These are phyloP conservation scores for Ricordea florida DNA, from an alignment of 92 coral and sea anemone species.

Conservation along the genomic window DNA sequence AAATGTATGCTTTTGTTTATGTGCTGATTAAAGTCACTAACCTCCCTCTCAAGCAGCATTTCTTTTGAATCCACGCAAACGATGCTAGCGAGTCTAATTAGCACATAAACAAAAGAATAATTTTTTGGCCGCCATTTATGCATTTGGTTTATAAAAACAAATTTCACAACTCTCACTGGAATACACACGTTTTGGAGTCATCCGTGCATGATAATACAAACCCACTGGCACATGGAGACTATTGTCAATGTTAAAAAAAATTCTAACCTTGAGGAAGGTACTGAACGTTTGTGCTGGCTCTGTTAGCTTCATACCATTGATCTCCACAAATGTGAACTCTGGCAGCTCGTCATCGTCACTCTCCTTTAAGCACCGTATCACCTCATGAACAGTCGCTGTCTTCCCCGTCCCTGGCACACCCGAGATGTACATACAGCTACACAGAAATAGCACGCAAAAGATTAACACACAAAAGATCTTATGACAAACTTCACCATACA, in stretches of 20 bases:
- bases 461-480: background rate
- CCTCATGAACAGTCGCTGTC: conserved; percentile 98
- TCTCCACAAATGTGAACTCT: conserved; percentile 79
- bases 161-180: too few relatives aligned
- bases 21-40: too few relatives aligned
- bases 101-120: too few relatives aligned
- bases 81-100: too few relatives aligned
- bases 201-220: too few relatives aligned
- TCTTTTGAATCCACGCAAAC: too few relatives aligned
- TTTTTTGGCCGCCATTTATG: too few relatives aligned
- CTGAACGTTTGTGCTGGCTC: conserved; percentile 93
- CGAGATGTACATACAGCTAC: conserved; percentile 97
- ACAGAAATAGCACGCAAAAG: background rate
- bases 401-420: conserved; percentile 99
- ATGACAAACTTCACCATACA: background rate
- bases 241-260: background rate
- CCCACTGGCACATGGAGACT: background rate
- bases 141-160: too few relatives aligned
- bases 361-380: conserved; percentile 70
- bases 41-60: too few relatives aligned
- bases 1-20: too few relatives aligned
- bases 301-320: conserved; percentile 96
- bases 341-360: conserved; percentile 62
- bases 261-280: conserved; percentile 77
- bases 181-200: too few relatives aligned